Conservation (phyloP, 2,113 vertebrate genomes). For the Probosciger aterrimus region DNA sequence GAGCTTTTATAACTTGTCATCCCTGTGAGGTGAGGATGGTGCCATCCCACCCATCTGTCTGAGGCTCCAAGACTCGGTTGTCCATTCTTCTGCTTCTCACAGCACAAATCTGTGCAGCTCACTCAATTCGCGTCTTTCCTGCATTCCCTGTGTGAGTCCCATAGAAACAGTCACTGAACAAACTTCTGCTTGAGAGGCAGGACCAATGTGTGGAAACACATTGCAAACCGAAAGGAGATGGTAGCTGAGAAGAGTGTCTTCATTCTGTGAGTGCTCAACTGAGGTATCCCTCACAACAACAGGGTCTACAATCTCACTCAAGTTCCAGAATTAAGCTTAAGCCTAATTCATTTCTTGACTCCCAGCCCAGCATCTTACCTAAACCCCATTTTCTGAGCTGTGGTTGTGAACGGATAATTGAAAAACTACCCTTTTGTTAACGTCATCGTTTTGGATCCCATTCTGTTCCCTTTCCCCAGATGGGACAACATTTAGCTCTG, state of each 20-base stretch:
- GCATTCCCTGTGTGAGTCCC: rapidly evolving
- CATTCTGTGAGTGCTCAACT: neutral
- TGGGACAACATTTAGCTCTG: neutral
- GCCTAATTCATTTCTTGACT: neutral
- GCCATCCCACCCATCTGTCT: neutral
- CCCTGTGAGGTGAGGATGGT: neutral
- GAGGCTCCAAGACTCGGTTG: neutral
- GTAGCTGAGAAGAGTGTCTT: neutral
- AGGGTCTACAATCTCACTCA: neutral
- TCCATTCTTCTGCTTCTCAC: neutral
- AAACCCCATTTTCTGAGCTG: neutral
- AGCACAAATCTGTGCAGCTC: neutral
- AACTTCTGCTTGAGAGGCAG: neutral
- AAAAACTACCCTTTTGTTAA: neutral
- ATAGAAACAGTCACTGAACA: neutral
- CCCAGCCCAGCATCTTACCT: neutral
- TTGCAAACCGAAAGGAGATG: neutral
- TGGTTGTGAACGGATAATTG: neutral
- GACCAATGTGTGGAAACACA: neutral
- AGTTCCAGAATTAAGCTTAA: neutral
- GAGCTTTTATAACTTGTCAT: neutral
- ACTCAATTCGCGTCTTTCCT: neutral
- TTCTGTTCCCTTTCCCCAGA: neutral
- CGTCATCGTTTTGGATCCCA: neutral
- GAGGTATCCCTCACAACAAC: neutral